Percentiles rank a stretch among this genome's conserved stretches.
phyloP scores from a whole-genome alignment of 2,797 vertebrate genomes.

The Bradypodion pumilum region DNA sequence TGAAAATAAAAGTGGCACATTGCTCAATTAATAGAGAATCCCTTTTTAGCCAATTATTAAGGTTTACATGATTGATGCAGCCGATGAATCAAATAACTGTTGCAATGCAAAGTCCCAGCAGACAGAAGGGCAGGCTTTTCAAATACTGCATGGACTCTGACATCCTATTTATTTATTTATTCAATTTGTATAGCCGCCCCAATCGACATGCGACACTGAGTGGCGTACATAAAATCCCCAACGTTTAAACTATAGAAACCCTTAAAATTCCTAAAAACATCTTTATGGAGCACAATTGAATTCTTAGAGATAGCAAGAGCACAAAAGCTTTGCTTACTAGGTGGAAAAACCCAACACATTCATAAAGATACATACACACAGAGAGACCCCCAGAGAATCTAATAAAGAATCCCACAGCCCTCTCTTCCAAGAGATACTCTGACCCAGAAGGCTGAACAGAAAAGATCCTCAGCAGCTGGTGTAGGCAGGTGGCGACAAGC shows the following conservation, averaged over 20 bases:
- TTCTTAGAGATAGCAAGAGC: background rate
- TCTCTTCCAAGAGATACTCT: background rate
- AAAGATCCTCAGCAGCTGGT: slow-evolving; percentile 39
- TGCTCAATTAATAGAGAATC: background rate
- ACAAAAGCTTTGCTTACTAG: background rate
- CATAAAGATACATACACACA: background rate
- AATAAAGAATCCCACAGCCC: background rate
- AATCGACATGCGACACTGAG: no score
- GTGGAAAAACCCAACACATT: no score
- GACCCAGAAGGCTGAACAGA: background rate
- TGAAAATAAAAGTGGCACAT: background rate
- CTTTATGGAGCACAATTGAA: background rate
- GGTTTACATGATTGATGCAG: background rate
- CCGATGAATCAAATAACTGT: background rate
- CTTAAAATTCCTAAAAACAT: no score
- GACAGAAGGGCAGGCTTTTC: background rate
- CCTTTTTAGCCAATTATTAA: background rate
- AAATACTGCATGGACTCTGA: background rate
- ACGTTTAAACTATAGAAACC: no score
- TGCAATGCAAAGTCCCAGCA: background rate
- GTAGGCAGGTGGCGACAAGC: slow-evolving; percentile 33
- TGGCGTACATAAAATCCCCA: no score
- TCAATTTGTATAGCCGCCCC: no score
- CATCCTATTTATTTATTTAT: no score
- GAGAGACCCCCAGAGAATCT: background rate